phyloP scores from a whole-genome alignment of 2,113 vertebrate species.

The Apistogramma diplotaenia region DNA sequence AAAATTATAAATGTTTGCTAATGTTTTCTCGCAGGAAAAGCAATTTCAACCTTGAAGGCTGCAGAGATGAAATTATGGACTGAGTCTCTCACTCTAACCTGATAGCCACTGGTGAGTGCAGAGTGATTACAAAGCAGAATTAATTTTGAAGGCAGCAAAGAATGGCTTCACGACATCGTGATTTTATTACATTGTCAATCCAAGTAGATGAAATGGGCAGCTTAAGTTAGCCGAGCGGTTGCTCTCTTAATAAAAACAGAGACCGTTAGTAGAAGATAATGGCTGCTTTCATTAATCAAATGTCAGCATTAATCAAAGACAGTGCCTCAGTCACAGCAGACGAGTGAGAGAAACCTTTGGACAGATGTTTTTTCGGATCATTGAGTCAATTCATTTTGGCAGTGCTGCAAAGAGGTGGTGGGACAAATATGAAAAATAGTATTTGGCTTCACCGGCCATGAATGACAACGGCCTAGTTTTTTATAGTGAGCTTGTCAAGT shows the following conservation, averaged over 20 bases:
- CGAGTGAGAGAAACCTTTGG: not conserved
- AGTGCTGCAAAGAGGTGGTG: not conserved
- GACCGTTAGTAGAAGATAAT: constrained; percentile 1
- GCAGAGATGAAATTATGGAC: not conserved
- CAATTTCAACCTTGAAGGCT: constrained; percentile 23
- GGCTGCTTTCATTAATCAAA: constrained; percentile 23
- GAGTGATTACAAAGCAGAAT: constrained; percentile 30
- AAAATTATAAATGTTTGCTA: not conserved
- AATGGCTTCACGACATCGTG: not conserved
- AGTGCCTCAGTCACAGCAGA: not conserved
- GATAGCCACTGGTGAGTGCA: constrained; percentile 24
- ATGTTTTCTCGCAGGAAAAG: not conserved
- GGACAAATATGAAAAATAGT: not conserved
- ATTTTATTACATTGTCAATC: constrained; percentile 1
- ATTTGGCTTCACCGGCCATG: not conserved
- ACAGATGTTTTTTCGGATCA: not conserved
- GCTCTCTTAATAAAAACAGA: constrained; percentile 1
- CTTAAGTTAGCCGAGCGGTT: not conserved
- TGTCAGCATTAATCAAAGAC: constrained; percentile 12
- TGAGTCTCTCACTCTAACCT: constrained; percentile 11
- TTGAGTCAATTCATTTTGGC: constrained; percentile 7
- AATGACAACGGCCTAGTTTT: not conserved
- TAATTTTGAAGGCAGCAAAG: not conserved
- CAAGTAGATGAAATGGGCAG: not conserved
- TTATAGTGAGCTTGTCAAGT: not conserved